phyloP scores from a whole-genome alignment of 2,113 vertebrate species.

The Jaculus jaculus region DNA sequence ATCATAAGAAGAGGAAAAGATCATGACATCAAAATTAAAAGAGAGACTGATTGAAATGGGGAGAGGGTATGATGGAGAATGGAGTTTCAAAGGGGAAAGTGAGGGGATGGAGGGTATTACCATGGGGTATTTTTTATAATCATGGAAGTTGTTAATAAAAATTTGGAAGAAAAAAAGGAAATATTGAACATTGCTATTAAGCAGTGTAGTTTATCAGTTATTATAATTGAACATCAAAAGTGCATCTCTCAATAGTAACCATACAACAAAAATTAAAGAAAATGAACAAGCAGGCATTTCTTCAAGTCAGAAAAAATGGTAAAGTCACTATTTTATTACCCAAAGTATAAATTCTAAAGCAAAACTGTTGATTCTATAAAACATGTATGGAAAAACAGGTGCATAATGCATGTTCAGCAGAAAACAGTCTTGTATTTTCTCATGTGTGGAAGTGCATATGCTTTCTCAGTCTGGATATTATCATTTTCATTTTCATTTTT shows the following conservation, averaged over 20 bases:
- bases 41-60: too few species aligned
- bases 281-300: constrained; percentile 19
- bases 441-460: background rate
- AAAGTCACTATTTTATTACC: constrained; percentile 28
- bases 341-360: constrained; percentile 34
- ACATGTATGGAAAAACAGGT: constrained; percentile 28
- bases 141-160: too few species aligned
- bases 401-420: constrained; percentile 15
- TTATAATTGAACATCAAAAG: constrained; percentile 31
- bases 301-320: background rate
- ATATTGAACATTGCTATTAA: constrained; percentile 19
- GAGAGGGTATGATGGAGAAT: too few species aligned
- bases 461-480: constrained; percentile 25
- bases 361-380: constrained; percentile 17
- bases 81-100: too few species aligned
- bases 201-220: background rate
- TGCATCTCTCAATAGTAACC: background rate
- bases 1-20: too few species aligned
- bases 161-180: background rate
- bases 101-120: too few species aligned
- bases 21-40: too few species aligned
- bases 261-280: constrained; percentile 39
- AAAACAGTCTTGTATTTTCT: background rate
- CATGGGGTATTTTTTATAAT: too few species aligned
- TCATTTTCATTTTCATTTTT: constrained; percentile 14